phyloP scores from a whole-genome alignment of 2,113 vertebrate genomes.

The Cavia aperea region DNA sequence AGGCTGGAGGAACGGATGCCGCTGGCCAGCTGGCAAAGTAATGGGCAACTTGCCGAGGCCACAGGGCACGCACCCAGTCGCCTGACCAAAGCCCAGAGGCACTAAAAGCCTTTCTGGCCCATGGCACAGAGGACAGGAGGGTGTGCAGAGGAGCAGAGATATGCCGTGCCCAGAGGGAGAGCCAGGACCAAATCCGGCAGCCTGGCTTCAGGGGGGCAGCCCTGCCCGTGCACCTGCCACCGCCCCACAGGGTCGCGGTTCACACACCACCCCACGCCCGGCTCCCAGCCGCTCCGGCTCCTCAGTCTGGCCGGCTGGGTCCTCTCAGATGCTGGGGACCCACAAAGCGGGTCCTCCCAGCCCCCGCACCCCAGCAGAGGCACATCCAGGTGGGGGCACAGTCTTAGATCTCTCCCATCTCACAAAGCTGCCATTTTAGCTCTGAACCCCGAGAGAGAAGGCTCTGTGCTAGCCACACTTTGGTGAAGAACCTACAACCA shows the following conservation, averaged over 20 bases:
- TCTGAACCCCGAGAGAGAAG: not conserved
- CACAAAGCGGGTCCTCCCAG: accelerated
- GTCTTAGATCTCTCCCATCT: not conserved
- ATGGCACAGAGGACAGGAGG: not conserved
- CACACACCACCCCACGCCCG: no score
- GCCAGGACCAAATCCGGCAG: not conserved
- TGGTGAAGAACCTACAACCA: not conserved
- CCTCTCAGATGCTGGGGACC: not conserved
- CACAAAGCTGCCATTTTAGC: not conserved
- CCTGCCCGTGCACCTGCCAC: not conserved
- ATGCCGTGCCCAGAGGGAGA: no score
- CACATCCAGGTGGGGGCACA: not conserved
- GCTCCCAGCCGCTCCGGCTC: no score
- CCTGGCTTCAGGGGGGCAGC: no score
- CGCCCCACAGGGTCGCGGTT: accelerated
- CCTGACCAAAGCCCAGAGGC: not conserved
- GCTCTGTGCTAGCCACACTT: not conserved
- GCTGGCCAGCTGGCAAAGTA: not conserved
- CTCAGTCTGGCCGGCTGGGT: not conserved
- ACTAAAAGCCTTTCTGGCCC: not conserved
- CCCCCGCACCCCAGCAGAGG: not conserved
- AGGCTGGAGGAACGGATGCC: not conserved
- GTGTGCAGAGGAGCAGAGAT: not conserved
- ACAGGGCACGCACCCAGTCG: accelerated
- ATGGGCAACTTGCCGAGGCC: no score